These are phyloP conservation scores for Nomada fucata DNA, from an alignment of 2,888 invertebrate species.

Conservation along the genomic window DNA sequence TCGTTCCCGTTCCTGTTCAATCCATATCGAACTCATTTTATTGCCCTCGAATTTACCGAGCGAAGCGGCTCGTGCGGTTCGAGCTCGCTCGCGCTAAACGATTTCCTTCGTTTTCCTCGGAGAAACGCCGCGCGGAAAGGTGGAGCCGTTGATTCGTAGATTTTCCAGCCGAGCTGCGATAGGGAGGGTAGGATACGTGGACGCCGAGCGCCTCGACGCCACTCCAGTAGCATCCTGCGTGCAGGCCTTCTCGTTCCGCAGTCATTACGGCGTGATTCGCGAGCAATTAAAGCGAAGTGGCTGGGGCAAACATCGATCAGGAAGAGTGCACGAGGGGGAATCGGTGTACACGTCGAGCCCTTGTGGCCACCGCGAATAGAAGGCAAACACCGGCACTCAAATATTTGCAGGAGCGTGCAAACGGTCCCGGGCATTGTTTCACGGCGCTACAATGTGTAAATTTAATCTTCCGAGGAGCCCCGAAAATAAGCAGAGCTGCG, in stretches of 20 bases:
- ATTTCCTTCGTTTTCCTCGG: background rate
- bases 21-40: slow-evolving; percentile 21
- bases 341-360: slow-evolving; percentile 63
- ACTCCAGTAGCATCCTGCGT: slow-evolving; percentile 32
- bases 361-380: slow-evolving; percentile 67
- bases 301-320: slow-evolving; percentile 81
- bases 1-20: slow-evolving; percentile 5
- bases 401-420: slow-evolving; percentile 82
- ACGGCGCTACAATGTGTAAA: slow-evolving; percentile 83
- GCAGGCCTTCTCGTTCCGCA: slow-evolving; percentile 57
- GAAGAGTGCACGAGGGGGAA: slow-evolving; percentile 71
- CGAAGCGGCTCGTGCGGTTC: background rate
- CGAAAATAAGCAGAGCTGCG: slow-evolving; percentile 61
- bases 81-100: background rate
- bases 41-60: slow-evolving; percentile 23
- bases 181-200: background rate
- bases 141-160: background rate
- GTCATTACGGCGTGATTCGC: slow-evolving; percentile 79
- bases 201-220: slow-evolving; percentile 28
- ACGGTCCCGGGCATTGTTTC: slow-evolving; percentile 80
- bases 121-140: too few relatives aligned
- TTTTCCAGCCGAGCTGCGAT: background rate
- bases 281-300: slow-evolving; percentile 83
- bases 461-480: slow-evolving; percentile 80
- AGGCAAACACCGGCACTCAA: slow-evolving; percentile 76